Conservation (phyloP, 2,113 vertebrate genomes). For the Orientallactaga bullata region DNA sequence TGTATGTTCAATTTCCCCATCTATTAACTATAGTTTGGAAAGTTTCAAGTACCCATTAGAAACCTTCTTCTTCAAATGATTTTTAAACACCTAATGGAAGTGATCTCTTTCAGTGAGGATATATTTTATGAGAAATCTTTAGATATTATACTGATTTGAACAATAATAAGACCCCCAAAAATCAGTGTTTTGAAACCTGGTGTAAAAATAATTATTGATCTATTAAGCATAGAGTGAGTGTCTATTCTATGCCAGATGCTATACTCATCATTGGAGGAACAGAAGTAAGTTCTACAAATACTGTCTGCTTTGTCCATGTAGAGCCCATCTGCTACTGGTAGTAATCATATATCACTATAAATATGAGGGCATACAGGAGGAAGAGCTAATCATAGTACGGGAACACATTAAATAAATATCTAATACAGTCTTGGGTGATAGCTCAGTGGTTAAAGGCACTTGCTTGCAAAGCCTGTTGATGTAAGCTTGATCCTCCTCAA, state of each 20-base stretch:
- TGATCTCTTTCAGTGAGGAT: background rate
- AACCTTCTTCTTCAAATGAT: background rate
- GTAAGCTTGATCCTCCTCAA: no score
- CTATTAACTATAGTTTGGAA: background rate
- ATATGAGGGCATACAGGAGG: background rate
- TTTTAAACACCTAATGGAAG: background rate
- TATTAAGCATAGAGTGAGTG: background rate
- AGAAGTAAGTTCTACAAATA: background rate
- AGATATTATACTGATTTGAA: background rate
- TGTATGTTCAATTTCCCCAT: background rate
- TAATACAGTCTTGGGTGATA: no score
- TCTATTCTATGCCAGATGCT: background rate
- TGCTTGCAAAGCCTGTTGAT: no score
- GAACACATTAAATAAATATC: background rate
- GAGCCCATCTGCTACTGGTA: background rate
- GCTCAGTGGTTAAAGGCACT: no score
- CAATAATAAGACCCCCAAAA: background rate
- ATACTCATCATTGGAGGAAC: background rate
- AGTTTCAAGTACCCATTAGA: background rate
- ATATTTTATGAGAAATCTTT: slow-evolving; percentile 13
- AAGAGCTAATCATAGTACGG: background rate
- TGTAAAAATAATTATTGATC: background rate
- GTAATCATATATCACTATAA: background rate
- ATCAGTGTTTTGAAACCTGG: slow-evolving; percentile 37
- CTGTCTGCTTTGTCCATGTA: background rate